Conservation (phyloP, 2,797 vertebrate genomes). For the Menidia menidia region DNA sequence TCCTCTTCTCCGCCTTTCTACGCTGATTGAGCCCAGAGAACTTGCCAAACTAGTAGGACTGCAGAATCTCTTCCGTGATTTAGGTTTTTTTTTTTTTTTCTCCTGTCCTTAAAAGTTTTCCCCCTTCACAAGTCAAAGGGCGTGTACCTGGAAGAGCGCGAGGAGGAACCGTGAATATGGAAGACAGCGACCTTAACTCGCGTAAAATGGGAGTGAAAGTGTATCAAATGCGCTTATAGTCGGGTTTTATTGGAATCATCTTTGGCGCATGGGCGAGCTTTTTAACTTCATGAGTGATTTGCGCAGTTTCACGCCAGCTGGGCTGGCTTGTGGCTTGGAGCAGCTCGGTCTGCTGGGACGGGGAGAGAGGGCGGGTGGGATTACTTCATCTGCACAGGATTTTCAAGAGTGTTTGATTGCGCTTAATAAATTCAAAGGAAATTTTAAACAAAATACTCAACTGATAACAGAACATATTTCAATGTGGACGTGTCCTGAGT, state of each 20-base stretch:
- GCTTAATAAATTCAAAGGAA: slow-evolving; percentile 10
- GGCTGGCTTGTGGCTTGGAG: slow-evolving; percentile 43
- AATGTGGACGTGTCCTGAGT: no score
- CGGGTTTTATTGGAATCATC: slow-evolving; percentile 48
- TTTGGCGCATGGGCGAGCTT: slow-evolving; percentile 52
- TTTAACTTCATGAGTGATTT: slow-evolving; percentile 65
- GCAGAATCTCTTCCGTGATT: slow-evolving; percentile 86
- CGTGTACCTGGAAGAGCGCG: slow-evolving; percentile 82
- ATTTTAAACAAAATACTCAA: no score
- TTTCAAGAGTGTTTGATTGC: slow-evolving; percentile 30
- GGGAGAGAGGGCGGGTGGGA: slow-evolving; percentile 53
- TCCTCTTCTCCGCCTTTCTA: slow-evolving; percentile 69
- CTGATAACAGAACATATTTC: no score
- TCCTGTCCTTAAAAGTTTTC: slow-evolving; percentile 73
- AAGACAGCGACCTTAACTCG: slow-evolving; percentile 39
- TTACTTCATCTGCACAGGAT: slow-evolving; percentile 53
- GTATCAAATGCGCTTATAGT: slow-evolving; percentile 33
- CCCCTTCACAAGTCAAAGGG: slow-evolving; percentile 85
- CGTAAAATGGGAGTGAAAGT: slow-evolving; percentile 41
- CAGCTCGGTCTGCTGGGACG: slow-evolving; percentile 45
- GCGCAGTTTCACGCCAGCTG: slow-evolving; percentile 56
- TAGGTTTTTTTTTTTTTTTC: slow-evolving; percentile 62
- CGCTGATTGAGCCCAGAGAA: slow-evolving; percentile 67
- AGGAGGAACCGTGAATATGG: slow-evolving; percentile 62
- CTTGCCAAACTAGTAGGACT: slow-evolving; percentile 81